phyloP scores from a whole-genome alignment of 2,113 vertebrate species.

The Heteronetta atricapilla region DNA sequence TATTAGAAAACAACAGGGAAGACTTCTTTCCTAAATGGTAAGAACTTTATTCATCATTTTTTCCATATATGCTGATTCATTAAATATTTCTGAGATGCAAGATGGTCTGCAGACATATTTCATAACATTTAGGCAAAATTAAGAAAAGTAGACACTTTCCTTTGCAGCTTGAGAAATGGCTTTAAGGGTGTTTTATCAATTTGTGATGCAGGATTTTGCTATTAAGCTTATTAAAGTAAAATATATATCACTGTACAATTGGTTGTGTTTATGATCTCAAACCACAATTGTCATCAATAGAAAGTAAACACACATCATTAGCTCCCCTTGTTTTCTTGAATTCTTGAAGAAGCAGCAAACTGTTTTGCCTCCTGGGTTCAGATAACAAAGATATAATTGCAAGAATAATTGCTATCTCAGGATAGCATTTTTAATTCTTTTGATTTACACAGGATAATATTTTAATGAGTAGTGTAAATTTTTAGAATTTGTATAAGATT shows the following conservation, averaged over 20 bases:
- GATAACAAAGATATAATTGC: not conserved
- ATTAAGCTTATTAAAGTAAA: not conserved
- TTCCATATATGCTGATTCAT: not conserved
- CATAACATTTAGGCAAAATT: not conserved
- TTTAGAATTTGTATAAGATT: not conserved
- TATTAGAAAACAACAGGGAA: not conserved
- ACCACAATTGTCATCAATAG: not conserved
- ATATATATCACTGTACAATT: not conserved
- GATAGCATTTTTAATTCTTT: not conserved
- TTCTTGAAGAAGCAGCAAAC: not conserved
- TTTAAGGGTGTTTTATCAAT: not conserved
- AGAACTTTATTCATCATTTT: not conserved
- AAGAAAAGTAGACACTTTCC: not conserved
- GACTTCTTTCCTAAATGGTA: not conserved
- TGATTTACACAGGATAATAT: not conserved
- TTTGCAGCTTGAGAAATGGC: not conserved
- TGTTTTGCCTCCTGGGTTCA: not conserved
- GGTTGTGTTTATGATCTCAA: not conserved
- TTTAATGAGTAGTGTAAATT: not conserved
- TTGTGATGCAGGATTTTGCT: not conserved
- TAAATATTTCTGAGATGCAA: not conserved
- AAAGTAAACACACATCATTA: not conserved
- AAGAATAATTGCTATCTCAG: too few relatives aligned
- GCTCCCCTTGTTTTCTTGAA: not conserved
- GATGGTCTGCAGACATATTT: rapidly evolving